These are phyloP conservation scores for Siphonodentalium dalli DNA, from an alignment of 2,888 invertebrate species.

Conservation along the genomic window DNA sequence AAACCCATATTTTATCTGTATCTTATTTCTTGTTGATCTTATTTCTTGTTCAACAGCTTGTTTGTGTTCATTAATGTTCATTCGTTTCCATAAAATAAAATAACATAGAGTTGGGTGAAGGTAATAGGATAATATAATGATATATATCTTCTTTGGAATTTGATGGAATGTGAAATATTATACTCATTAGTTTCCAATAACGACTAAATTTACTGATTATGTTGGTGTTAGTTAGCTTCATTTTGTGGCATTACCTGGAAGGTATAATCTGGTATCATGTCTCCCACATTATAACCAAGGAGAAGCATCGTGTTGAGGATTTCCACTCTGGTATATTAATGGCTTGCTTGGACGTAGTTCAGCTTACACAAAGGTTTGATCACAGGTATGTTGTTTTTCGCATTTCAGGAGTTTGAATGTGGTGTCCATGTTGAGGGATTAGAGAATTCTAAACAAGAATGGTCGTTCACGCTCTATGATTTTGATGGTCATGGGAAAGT, in stretches of 20 bases:
- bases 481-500: constrained; percentile 91
- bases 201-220: too few relatives aligned
- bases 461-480: constrained; percentile 88
- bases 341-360: neutral
- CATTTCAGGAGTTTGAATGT: constrained; percentile 81
- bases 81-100: too few relatives aligned
- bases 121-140: too few relatives aligned
- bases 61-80: too few relatives aligned
- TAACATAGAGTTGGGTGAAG: too few relatives aligned
- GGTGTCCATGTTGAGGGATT: constrained; percentile 83
- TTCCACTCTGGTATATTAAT: neutral
- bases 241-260: constrained; percentile 4
- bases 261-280: neutral
- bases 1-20: too few relatives aligned
- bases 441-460: constrained; percentile 62
- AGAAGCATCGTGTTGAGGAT: neutral
- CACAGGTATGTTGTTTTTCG: neutral
- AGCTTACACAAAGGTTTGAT: neutral
- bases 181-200: too few relatives aligned
- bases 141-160: too few relatives aligned
- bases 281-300: neutral
- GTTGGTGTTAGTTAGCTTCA: neutral
- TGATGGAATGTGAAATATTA: too few relatives aligned
- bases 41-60: too few relatives aligned
- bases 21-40: too few relatives aligned